These are phyloP conservation scores for Brachypterus glaber DNA, from an alignment of 2,888 invertebrate species.

Conservation along the genomic window DNA sequence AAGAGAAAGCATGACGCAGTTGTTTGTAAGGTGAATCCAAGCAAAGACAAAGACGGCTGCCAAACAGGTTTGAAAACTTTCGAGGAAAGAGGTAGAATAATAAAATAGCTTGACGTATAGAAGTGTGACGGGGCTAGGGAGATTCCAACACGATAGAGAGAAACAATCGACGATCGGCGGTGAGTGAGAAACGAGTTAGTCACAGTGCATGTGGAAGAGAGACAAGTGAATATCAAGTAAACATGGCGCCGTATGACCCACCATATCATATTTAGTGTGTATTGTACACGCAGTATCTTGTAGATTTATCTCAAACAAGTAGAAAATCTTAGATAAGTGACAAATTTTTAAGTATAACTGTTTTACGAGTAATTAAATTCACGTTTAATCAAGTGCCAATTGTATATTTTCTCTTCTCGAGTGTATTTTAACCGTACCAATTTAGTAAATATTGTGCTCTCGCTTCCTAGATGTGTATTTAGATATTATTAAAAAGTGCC, in stretches of 20 bases:
- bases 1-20: slow-evolving; percentile 31
- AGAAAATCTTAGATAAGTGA: slow-evolving; percentile 31
- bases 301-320: slow-evolving; percentile 28
- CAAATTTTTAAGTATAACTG: slow-evolving; percentile 24
- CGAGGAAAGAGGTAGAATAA: slow-evolving; percentile 36
- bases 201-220: slow-evolving; percentile 31
- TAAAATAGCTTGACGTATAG: slow-evolving; percentile 27
- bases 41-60: slow-evolving; percentile 36
- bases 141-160: slow-evolving; percentile 25
- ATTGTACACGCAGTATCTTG: slow-evolving; percentile 36
- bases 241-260: slow-evolving; percentile 42
- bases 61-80: slow-evolving; percentile 42
- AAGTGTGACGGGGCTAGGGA: slow-evolving; percentile 19
- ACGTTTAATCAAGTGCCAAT: slow-evolving; percentile 28
- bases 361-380: slow-evolving; percentile 25
- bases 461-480: slow-evolving; percentile 12
- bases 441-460: slow-evolving; percentile 18
- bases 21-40: slow-evolving; percentile 39
- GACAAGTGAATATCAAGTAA: slow-evolving; percentile 36
- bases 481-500: slow-evolving; percentile 15
- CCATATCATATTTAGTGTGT: slow-evolving; percentile 41
- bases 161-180: slow-evolving; percentile 26
- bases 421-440: too few relatives aligned
- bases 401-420: slow-evolving; percentile 19
- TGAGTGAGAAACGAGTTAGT: slow-evolving; percentile 24